Conservation (phyloP, 2,113 vertebrate genomes). For the Oriolus oriolus region DNA sequence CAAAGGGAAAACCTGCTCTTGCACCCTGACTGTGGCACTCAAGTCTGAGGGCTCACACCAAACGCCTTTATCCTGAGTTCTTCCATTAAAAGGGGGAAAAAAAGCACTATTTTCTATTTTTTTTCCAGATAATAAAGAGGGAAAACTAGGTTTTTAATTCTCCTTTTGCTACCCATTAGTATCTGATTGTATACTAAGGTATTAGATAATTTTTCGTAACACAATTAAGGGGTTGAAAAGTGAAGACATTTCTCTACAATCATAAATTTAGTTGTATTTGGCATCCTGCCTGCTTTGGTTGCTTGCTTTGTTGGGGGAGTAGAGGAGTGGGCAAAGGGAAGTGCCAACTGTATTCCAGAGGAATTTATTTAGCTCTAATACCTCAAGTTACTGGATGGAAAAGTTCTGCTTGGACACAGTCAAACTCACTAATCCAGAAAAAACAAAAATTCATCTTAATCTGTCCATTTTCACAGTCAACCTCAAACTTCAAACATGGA, state of each 20-base stretch:
- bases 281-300: background rate
- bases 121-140: background rate
- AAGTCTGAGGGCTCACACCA: background rate
- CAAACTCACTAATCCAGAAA: background rate
- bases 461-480: background rate
- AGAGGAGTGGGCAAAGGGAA: background rate
- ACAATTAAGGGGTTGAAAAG: background rate
- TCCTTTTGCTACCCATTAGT: background rate
- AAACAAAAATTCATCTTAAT: background rate
- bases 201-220: background rate
- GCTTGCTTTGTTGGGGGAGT: background rate
- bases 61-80: background rate
- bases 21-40: background rate
- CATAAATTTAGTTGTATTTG: background rate
- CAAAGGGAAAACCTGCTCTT: background rate
- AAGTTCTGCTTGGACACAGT: background rate
- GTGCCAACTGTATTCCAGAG: background rate
- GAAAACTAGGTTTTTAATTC: background rate
- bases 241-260: background rate
- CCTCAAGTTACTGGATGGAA: background rate
- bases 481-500: background rate
- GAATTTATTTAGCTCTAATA: background rate
- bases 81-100: background rate
- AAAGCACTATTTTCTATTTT: background rate
- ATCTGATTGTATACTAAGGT: background rate